Conservation (phyloP, 1,140 invertebrate species). For the Neodiprion lecontei region DNA sequence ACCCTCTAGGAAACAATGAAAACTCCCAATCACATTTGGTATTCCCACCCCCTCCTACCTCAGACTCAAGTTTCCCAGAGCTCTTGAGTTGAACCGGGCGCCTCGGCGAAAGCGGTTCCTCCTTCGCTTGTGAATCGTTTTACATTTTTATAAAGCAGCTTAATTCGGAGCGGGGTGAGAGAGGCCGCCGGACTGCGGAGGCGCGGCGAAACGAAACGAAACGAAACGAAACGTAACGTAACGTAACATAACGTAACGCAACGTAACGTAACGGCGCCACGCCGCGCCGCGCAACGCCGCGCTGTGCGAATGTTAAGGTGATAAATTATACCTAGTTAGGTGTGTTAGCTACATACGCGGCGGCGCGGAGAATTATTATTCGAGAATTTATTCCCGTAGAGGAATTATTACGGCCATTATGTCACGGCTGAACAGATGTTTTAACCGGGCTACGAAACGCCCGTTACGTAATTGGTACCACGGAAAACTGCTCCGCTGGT, state of each 20-base stretch:
- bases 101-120: background rate
- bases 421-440: constrained; percentile 2
- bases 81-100: no score
- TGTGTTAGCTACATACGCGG: background rate
- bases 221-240: background rate
- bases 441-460: background rate
- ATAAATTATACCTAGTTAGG: constrained; percentile 1
- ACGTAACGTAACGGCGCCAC: background rate
- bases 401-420: constrained; percentile 3
- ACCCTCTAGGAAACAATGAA: background rate
- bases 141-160: constrained; percentile 3
- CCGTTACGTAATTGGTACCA: background rate
- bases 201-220: constrained; percentile 5
- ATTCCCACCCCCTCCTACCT: constrained; percentile 5
- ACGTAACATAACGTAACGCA: background rate
- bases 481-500: background rate
- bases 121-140: background rate
- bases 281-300: no score
- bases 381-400: background rate
- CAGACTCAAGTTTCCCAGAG: background rate
- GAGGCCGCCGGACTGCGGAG: background rate
- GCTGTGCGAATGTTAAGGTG: background rate
- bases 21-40: background rate
- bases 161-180: background rate
- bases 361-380: constrained; percentile 3